These are phyloP conservation scores for Montipora capricornis DNA, from an alignment of 64 coral and sea anemone species.

Conservation along the genomic window DNA sequence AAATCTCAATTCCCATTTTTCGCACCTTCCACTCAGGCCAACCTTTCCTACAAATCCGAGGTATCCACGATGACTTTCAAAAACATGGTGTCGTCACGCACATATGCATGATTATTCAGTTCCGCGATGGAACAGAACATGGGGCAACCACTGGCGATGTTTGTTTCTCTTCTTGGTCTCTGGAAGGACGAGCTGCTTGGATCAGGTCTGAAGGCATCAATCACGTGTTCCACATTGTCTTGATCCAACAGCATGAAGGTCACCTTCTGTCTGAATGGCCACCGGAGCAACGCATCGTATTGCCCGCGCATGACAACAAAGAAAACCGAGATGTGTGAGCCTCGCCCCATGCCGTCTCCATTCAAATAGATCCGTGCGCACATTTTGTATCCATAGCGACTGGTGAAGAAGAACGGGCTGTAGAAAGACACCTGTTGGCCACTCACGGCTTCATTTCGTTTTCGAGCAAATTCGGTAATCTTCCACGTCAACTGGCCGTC, in stretches of 20 bases:
- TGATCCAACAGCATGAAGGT: constrained; percentile 74
- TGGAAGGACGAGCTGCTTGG: constrained; percentile 55
- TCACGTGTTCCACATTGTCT: constrained; percentile 72
- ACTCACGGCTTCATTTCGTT: constrained; percentile 44
- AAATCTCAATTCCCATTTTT: not conserved
- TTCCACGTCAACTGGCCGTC: constrained; percentile 63
- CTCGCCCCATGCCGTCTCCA: constrained; percentile 56
- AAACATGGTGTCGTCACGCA: constrained; percentile 11
- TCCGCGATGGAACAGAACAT: too few relatives aligned
- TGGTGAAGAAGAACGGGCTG: constrained; percentile 62
- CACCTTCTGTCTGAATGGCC: constrained; percentile 78
- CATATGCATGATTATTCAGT: too few relatives aligned
- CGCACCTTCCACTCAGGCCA: not conserved
- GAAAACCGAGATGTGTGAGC: constrained; percentile 56
- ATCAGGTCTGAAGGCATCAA: constrained; percentile 71
- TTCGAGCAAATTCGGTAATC: constrained; percentile 57
- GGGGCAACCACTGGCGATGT: too few relatives aligned
- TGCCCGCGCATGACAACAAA: constrained; percentile 76
- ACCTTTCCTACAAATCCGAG: not conserved
- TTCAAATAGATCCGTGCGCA: constrained; percentile 75
- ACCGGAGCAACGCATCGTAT: constrained; percentile 55
- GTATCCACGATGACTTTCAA: constrained; percentile 28
- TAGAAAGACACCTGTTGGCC: constrained; percentile 65
- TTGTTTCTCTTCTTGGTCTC: too few relatives aligned
- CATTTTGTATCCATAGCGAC: constrained; percentile 75